Conservation (phyloP, 2,113 vertebrate species). For the Sarotherodon lohbergeri region DNA sequence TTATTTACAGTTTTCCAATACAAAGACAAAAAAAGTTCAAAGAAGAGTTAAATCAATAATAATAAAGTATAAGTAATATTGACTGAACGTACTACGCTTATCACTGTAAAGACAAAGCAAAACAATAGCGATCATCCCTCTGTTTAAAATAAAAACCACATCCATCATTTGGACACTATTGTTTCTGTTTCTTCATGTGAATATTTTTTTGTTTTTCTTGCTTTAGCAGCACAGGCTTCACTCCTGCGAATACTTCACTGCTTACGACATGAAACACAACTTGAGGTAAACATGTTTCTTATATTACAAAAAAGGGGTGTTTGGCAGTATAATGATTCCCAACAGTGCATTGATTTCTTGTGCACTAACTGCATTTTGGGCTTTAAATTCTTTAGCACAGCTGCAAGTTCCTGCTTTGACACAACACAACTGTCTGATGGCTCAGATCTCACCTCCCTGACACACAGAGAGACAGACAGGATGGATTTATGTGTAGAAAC, state of each 20-base stretch:
- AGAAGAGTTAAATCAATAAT: neutral
- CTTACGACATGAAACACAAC: neutral
- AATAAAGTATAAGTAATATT: neutral
- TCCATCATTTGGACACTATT: neutral
- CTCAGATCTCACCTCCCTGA: neutral
- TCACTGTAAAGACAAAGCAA: neutral
- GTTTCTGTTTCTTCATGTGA: neutral
- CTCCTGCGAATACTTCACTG: neutral
- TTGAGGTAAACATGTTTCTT: neutral
- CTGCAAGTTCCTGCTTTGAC: neutral
- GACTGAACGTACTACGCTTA: neutral
- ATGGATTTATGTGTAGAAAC: conserved; percentile 23
- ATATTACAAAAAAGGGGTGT: neutral
- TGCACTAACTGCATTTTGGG: neutral
- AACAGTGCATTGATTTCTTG: neutral
- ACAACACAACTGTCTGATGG: neutral
- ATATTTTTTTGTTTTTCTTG: neutral
- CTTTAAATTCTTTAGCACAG: neutral
- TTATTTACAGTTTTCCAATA: neutral
- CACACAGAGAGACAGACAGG: neutral
- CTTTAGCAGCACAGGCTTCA: neutral
- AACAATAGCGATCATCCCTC: neutral
- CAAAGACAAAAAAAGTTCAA: neutral
- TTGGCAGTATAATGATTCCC: neutral
- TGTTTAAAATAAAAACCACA: neutral